These are phyloP conservation scores for Lampris megalopsis DNA, from an alignment of 2,113 vertebrate species.

Conservation along the genomic window DNA sequence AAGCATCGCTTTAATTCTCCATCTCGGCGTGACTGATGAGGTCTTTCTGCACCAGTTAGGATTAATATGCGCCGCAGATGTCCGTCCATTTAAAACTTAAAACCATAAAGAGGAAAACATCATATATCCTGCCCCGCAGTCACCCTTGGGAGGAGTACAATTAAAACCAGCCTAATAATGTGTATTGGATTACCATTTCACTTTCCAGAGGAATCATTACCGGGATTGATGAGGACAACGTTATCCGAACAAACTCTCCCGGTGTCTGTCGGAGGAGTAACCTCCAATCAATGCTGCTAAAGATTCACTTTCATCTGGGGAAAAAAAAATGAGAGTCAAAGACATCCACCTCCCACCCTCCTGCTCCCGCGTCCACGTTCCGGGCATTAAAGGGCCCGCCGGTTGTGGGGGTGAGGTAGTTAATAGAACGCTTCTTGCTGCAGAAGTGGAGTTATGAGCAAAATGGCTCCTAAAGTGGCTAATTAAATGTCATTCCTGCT, in stretches of 20 bases:
- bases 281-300: slow-evolving; percentile 63
- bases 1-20: background rate
- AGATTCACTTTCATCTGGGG: slow-evolving; percentile 54
- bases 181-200: slow-evolving; percentile 75
- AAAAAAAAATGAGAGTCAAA: slow-evolving; percentile 55
- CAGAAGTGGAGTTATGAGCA: slow-evolving; percentile 26
- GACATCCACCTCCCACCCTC: slow-evolving; percentile 16
- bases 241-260: slow-evolving; percentile 58
- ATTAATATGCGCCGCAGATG: slow-evolving; percentile 5
- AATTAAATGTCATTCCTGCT: slow-evolving; percentile 64
- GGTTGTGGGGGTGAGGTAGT: slow-evolving; percentile 32
- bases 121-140: slow-evolving; percentile 29
- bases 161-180: slow-evolving; percentile 74
- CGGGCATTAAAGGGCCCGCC: slow-evolving; percentile 46
- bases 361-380: slow-evolving; percentile 31
- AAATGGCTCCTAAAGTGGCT: slow-evolving; percentile 33
- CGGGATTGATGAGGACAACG: slow-evolving; percentile 69
- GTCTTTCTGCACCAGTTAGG: background rate
- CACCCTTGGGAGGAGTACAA: slow-evolving; percentile 48
- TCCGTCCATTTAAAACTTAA: slow-evolving; percentile 22
- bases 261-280: slow-evolving; percentile 53
- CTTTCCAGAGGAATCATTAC: slow-evolving; percentile 73
- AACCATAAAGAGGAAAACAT: slow-evolving; percentile 34
- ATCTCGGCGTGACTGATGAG: too few species aligned
- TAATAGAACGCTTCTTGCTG: slow-evolving; percentile 29